phyloP scores from a whole-genome alignment of 2,113 vertebrate species.

The Trachemys scripta region DNA sequence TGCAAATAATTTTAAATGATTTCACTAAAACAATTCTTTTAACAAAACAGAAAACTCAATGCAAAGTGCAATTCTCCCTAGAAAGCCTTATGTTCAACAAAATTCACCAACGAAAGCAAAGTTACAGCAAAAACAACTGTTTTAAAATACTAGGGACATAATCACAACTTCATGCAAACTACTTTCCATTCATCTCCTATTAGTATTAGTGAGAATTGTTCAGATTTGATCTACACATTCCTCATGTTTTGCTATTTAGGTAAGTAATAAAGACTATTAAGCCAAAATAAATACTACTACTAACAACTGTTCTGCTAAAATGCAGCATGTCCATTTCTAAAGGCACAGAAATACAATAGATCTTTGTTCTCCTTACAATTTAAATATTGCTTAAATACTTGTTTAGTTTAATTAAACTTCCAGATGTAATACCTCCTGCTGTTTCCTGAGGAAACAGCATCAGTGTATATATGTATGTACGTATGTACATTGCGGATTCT shows the following conservation, averaged over 20 bases:
- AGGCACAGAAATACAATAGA: background rate
- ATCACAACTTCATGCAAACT: background rate
- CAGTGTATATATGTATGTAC: background rate
- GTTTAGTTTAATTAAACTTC: background rate
- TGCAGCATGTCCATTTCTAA: background rate
- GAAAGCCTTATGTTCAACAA: background rate
- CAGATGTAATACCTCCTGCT: background rate
- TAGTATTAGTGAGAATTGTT: background rate
- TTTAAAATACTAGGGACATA: background rate
- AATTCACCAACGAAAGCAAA: background rate
- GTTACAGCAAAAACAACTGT: background rate
- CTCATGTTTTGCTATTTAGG: background rate
- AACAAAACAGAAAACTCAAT: background rate
- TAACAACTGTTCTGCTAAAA: background rate
- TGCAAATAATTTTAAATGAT: background rate
- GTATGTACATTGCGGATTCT: fast-evolving
- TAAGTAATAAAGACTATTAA: background rate
- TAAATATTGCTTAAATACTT: background rate
- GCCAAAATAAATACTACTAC: background rate
- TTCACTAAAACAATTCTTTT: conserved; percentile 13
- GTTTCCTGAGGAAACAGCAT: background rate
- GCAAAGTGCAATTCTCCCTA: background rate
- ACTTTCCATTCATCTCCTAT: background rate
- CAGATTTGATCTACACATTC: background rate
- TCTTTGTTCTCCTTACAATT: background rate